Evolutionary conservation across 2,888 invertebrate species (phyloP).

Genomic region (Eutolmus rufibarbis): DNA sequence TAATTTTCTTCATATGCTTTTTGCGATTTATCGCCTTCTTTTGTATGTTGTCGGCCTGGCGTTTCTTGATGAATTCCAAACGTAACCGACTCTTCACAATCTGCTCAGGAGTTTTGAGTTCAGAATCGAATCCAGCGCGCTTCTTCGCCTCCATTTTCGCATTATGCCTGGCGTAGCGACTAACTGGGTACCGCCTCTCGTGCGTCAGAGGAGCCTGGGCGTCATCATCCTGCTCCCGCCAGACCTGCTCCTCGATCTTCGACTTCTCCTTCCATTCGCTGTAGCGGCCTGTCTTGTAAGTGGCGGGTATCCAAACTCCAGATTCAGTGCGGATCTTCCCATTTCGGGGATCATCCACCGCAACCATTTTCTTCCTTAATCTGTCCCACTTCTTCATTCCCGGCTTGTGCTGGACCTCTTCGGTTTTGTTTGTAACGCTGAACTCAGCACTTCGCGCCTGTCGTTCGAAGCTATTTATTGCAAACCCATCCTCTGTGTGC

Average conservation of each 20-base stretch:
- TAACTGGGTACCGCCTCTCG: constrained; percentile 63
- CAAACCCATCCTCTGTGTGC: constrained; percentile 75
- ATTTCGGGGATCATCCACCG: constrained; percentile 65
- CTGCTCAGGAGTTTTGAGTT: constrained; percentile 77
- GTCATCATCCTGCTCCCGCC: constrained; percentile 57
- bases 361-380: constrained; percentile 94
- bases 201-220: constrained; percentile 53
- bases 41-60: constrained; percentile 64
- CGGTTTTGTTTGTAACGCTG: constrained; percentile 84
- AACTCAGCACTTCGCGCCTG: constrained; percentile 82
- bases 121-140: constrained; percentile 64
- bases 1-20: constrained; percentile 57
- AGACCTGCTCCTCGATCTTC: constrained; percentile 61
- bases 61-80: constrained; percentile 68
- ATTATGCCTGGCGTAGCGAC: constrained; percentile 82
- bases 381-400: constrained; percentile 88
- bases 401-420: constrained; percentile 69
- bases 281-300: constrained; percentile 91
- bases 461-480: constrained; percentile 81
- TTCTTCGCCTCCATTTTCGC: constrained; percentile 72
- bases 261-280: constrained; percentile 84
- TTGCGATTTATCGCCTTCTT: constrained; percentile 62
- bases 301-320: constrained; percentile 91
- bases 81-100: constrained; percentile 75
- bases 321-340: constrained; percentile 95